phyloP scores from a whole-genome alignment of 2,888 invertebrate genomes.

The Hyposoter didymator region DNA sequence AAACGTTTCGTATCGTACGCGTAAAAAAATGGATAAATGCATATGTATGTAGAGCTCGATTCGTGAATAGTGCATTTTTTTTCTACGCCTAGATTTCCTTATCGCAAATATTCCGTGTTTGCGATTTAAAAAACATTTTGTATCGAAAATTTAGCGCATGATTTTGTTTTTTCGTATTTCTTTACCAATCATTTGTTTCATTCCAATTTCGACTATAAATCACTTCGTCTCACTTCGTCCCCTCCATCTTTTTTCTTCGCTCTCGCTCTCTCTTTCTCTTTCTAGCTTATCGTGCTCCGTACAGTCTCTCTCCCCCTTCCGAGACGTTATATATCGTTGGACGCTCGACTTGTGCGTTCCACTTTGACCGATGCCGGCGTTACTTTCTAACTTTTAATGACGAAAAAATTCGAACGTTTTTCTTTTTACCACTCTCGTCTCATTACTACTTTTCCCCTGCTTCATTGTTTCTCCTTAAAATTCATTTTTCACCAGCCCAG shows the following conservation, averaged over 20 bases:
- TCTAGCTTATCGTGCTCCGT: conserved; percentile 55
- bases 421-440: conserved; percentile 59
- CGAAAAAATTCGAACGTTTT: conserved; percentile 62
- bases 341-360: conserved; percentile 69
- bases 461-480: conserved; percentile 45
- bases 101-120: conserved; percentile 7
- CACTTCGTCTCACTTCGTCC: conserved; percentile 34
- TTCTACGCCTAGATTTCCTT: conserved; percentile 24
- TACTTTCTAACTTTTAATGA: conserved; percentile 68
- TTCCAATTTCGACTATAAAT: conserved; percentile 27
- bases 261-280: conserved; percentile 48
- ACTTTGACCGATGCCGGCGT: conserved; percentile 69
- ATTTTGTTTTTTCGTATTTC: conserved; percentile 33
- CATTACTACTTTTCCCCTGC: conserved; percentile 64
- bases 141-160: neutral
- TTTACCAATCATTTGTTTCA: conserved; percentile 7
- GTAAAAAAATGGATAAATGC: conserved; percentile 39
- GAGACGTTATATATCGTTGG: conserved; percentile 59
- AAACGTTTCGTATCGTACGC: conserved; percentile 37
- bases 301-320: conserved; percentile 52
- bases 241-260: conserved; percentile 48
- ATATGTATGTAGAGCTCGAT: conserved; percentile 28
- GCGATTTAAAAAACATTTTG: neutral
- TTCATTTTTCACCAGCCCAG: conserved; percentile 38
- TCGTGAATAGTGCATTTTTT: conserved; percentile 26